Evolutionary conservation across 2,797 vertebrate genomes (phyloP).

Genomic region (Sparus aurata): DNA sequence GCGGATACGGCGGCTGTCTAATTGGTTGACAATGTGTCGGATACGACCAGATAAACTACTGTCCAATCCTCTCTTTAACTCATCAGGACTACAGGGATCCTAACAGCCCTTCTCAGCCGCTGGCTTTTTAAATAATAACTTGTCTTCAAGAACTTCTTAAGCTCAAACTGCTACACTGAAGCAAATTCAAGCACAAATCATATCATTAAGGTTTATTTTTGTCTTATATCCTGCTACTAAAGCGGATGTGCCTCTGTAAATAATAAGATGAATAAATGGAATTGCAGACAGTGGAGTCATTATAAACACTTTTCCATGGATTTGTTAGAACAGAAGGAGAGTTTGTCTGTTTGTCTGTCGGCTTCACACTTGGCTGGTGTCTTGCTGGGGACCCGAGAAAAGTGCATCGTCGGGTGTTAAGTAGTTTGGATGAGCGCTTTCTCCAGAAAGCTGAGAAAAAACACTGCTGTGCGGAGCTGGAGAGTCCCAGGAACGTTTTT

Average conservation of each 20-base stretch:
- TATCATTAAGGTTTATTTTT: background rate
- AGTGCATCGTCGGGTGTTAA: too few relatives aligned
- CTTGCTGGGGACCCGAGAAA: too few relatives aligned
- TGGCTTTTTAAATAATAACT: background rate
- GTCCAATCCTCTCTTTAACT: slow-evolving; percentile 9
- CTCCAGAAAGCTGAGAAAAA: too few relatives aligned
- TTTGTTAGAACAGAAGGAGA: too few relatives aligned
- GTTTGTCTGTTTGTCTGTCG: too few relatives aligned
- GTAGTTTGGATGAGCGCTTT: too few relatives aligned
- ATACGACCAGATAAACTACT: slow-evolving; percentile 13
- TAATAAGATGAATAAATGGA: background rate
- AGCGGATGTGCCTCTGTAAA: slow-evolving; percentile 22
- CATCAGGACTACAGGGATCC: background rate
- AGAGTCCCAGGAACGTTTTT: too few relatives aligned
- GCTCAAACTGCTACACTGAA: background rate
- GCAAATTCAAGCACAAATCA: slow-evolving; percentile 3
- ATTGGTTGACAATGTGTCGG: slow-evolving; percentile 19
- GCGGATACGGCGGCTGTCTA: slow-evolving; percentile 4
- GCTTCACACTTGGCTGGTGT: too few relatives aligned
- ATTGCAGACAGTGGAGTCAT: background rate
- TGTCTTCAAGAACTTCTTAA: background rate
- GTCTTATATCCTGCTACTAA: background rate
- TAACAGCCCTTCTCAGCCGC: background rate
- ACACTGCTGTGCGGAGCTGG: too few relatives aligned
- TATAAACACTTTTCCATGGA: background rate